Evolutionary conservation across 2,888 invertebrate species (phyloP).

Genomic region (Parelbella ahira): DNA sequence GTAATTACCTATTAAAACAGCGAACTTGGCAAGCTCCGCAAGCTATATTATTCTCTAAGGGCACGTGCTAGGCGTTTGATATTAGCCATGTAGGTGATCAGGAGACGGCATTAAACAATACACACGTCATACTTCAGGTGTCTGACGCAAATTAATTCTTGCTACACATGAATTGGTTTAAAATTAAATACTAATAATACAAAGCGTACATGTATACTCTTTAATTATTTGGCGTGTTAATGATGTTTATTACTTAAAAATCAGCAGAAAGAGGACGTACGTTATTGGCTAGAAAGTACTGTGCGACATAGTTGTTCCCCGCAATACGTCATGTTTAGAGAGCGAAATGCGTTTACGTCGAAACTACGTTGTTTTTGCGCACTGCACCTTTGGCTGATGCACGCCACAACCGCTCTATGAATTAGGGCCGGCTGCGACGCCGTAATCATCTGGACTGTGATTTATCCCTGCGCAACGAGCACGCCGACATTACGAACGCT

Average conservation of each 20-base stretch:
- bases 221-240: no score
- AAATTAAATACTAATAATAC: no score
- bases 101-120: conserved; percentile 6
- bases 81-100: conserved; percentile 5
- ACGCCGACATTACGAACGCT: conserved; percentile 34
- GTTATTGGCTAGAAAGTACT: no score
- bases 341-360: conserved; percentile 48
- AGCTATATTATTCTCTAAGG: conserved; percentile 50
- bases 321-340: conserved; percentile 46
- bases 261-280: no score
- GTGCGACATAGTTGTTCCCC: conserved; percentile 33
- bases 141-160: conserved; percentile 8
- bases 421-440: conserved; percentile 50
- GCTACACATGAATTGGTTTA: conserved; percentile 4
- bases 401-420: conserved; percentile 44
- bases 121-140: conserved; percentile 1
- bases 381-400: conserved; percentile 59
- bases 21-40: conserved; percentile 52
- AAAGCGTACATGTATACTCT: no score
- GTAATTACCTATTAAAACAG: conserved; percentile 61
- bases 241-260: no score
- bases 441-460: conserved; percentile 50
- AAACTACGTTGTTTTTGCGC: conserved; percentile 55
- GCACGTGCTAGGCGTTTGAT: conserved; percentile 41
- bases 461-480: conserved; percentile 40